Conservation (phyloP, 1,140 invertebrate species). For the Tetramorium simillimum region DNA sequence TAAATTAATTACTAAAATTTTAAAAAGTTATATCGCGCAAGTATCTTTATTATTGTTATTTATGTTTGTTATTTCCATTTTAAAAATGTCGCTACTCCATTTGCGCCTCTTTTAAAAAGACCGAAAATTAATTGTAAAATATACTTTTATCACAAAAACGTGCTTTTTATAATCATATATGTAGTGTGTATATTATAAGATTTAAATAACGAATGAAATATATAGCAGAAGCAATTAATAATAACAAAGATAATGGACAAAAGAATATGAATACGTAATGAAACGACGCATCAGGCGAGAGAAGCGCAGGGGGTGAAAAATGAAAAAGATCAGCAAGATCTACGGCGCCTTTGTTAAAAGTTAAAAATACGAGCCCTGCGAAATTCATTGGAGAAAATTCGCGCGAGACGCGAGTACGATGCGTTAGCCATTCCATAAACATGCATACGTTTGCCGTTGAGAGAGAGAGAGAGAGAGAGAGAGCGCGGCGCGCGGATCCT, state of each 20-base stretch:
- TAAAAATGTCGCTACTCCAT: neutral
- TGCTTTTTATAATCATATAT: neutral
- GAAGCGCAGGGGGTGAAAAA: neutral
- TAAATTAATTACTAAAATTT: neutral
- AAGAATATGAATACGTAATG: neutral
- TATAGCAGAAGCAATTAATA: constrained; percentile 7
- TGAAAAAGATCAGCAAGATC: neutral
- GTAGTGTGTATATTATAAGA: neutral
- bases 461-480: too few relatives aligned
- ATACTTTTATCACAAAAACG: neutral
- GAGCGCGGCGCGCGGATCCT: constrained; percentile 4
- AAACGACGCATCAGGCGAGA: neutral
- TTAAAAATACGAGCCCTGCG: constrained; percentile 31
- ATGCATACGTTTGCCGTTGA: neutral
- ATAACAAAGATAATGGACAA: neutral
- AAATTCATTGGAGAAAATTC: constrained; percentile 17
- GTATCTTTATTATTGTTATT: neutral
- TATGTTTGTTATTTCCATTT: neutral
- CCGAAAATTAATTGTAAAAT: constrained; percentile 14
- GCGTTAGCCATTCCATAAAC: neutral
- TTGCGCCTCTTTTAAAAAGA: neutral
- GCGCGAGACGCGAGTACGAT: neutral
- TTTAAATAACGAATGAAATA: neutral
- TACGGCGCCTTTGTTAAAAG: neutral
- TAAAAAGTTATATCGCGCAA: neutral